A percentile compares a stretch with the other conserved stretches of the same genome.
phyloP scores from a whole-genome alignment of 2,113 vertebrate genomes.

The Prinia subflava region DNA sequence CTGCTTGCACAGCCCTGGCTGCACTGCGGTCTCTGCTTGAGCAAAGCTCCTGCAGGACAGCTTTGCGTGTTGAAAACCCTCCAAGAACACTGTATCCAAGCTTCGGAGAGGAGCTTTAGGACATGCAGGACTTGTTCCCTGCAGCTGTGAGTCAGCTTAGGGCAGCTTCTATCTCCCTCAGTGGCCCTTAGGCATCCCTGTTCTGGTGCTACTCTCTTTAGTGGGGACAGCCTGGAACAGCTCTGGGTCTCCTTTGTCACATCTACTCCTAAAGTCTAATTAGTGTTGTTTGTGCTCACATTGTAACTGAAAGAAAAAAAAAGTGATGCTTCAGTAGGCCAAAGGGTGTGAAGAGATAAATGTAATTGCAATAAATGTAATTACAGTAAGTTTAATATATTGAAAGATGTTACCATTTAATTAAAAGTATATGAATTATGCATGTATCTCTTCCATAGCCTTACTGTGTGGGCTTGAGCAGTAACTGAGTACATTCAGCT shows the following conservation, averaged over 20 bases:
- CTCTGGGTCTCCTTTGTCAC: background rate
- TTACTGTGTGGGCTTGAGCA: background rate
- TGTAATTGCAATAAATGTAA: background rate
- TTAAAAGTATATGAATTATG: slow-evolving; percentile 36
- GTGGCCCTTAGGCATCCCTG: background rate
- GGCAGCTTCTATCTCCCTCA: background rate
- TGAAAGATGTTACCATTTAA: background rate
- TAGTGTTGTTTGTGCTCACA: background rate
- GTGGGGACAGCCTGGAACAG: background rate
- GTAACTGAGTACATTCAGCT: background rate
- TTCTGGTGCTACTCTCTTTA: rapidly evolving
- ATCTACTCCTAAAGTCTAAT: background rate
- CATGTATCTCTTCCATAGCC: background rate
- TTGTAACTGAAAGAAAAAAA: background rate
- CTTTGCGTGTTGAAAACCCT: background rate
- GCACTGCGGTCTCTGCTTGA: background rate
- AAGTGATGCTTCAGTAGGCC: background rate
- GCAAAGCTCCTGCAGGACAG: background rate
- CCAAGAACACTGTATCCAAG: too few relatives aligned
- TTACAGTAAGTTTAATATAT: background rate
- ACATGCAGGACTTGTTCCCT: too few relatives aligned
- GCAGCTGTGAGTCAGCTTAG: background rate
- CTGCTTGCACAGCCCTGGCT: background rate
- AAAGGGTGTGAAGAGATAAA: background rate
- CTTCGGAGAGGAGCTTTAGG: background rate